phyloP scores from a whole-genome alignment of 1,140 invertebrate genomes.

The Brachionus paranguensis region DNA sequence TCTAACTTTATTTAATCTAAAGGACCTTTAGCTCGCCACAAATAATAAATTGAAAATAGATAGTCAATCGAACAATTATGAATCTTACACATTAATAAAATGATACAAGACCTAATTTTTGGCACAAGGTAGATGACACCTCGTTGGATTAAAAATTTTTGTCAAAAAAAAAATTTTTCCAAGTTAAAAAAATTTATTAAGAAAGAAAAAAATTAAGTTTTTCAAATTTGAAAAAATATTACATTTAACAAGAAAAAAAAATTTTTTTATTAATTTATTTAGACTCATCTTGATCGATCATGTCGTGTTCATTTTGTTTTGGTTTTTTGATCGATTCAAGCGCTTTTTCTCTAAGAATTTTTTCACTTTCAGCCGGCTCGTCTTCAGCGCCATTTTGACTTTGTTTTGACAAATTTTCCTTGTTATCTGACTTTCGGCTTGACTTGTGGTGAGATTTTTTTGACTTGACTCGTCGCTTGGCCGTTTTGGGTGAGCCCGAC shows the following conservation, averaged over 20 bases:
- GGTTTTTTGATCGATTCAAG: background rate
- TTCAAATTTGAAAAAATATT: background rate
- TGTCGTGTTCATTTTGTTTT: background rate
- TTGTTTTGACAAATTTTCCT: background rate
- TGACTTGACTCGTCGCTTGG: background rate
- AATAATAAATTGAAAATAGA: too few relatives aligned
- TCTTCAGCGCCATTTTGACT: background rate
- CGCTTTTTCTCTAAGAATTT: slow-evolving; percentile 28
- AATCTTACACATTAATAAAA: too few relatives aligned
- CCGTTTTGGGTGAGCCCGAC: background rate
- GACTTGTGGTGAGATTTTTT: background rate
- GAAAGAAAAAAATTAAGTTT: background rate
- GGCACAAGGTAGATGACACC: background rate
- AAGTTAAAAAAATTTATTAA: background rate
- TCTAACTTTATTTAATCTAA: too few relatives aligned
- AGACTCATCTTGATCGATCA: background rate
- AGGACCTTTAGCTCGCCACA: too few relatives aligned
- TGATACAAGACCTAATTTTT: background rate
- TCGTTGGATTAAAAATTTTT: background rate
- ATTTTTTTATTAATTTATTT: background rate
- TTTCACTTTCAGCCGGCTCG: background rate
- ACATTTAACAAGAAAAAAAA: slow-evolving; percentile 1
- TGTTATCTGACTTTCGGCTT: background rate
- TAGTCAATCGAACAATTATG: too few relatives aligned
- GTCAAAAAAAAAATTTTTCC: background rate